A percentile compares a stretch with the other conserved stretches of the same genome.
Evolutionary conservation across 2,113 vertebrate species (phyloP).

Genomic region (Mugil cephalus): DNA sequence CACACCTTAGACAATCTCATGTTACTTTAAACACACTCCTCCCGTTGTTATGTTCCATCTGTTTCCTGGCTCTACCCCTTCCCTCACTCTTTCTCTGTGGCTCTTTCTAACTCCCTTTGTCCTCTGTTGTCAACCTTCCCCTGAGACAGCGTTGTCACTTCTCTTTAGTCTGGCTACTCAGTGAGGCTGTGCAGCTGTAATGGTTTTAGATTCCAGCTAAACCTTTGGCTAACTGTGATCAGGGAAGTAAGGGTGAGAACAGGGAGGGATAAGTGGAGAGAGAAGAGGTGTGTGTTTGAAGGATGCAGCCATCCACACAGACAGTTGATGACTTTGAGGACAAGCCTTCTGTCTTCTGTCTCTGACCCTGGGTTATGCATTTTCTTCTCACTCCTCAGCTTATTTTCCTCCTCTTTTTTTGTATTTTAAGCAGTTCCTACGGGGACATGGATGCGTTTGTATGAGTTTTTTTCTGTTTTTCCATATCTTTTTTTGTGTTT

Average conservation of each 20-base stretch:
- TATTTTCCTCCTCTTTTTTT: constrained; percentile 48
- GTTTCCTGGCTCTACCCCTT: constrained; percentile 45
- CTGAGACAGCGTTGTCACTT: constrained; percentile 83
- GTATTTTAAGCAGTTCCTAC: constrained; percentile 51
- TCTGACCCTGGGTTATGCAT: constrained; percentile 56
- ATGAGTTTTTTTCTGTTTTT: background rate
- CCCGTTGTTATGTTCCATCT: constrained; percentile 52
- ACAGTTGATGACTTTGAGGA: constrained; percentile 78
- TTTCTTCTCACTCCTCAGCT: constrained; percentile 41
- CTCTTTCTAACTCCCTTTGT: constrained; percentile 56
- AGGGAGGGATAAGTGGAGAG: constrained; percentile 26
- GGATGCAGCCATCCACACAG: constrained; percentile 53
- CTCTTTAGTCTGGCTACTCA: constrained; percentile 73
- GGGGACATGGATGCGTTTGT: constrained; percentile 35
- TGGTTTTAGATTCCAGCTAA: constrained; percentile 80
- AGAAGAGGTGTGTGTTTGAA: constrained; percentile 47
- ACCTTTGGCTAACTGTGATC: constrained; percentile 75
- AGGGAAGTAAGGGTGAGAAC: constrained; percentile 55
- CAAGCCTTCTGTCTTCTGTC: constrained; percentile 69
- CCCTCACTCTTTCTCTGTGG: constrained; percentile 6
- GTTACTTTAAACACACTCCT: constrained; percentile 18
- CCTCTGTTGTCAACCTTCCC: constrained; percentile 83
- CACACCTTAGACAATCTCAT: background rate
- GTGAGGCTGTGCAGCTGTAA: constrained; percentile 74
- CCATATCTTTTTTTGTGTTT: constrained; percentile 25